A percentile compares a stretch with the other conserved stretches of the same genome.
These are phyloP conservation scores for Chymomyza caudatula DNA, from an alignment of 2,888 invertebrate genomes.

Conservation along the genomic window DNA sequence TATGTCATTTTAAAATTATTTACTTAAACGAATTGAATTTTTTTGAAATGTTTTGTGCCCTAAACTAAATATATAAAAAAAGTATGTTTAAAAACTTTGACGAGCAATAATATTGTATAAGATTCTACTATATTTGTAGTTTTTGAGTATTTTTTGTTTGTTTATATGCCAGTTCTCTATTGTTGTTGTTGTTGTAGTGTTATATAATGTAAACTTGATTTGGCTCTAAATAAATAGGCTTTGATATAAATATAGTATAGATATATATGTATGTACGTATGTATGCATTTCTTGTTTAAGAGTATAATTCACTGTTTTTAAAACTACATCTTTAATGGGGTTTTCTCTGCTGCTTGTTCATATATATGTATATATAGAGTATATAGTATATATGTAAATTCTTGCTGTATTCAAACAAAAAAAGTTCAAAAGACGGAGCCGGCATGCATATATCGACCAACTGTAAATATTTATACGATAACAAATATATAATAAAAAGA, in stretches of 20 bases:
- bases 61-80: neutral
- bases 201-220: slow-evolving; percentile 27
- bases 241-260: slow-evolving; percentile 39
- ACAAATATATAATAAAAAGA: slow-evolving; percentile 39
- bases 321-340: slow-evolving; percentile 9
- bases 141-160: slow-evolving; percentile 27
- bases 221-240: slow-evolving; percentile 46
- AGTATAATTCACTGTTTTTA: slow-evolving; percentile 21
- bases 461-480: slow-evolving; percentile 78
- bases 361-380: slow-evolving; percentile 8
- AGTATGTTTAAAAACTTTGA: slow-evolving; percentile 32
- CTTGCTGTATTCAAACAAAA: slow-evolving; percentile 47
- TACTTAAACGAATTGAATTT: neutral
- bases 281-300: slow-evolving; percentile 7
- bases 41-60: neutral
- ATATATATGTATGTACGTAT: slow-evolving; percentile 32
- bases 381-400: slow-evolving; percentile 46
- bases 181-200: slow-evolving; percentile 18
- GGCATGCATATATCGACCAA: slow-evolving; percentile 80
- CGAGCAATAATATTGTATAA: slow-evolving; percentile 51
- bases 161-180: slow-evolving; percentile 46
- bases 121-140: slow-evolving; percentile 26
- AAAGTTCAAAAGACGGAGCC: slow-evolving; percentile 79
- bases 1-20: slow-evolving; percentile 18
- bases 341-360: slow-evolving; percentile 31